Percentiles rank a stretch among this genome's conserved stretches.
Conservation (phyloP, 2,888 invertebrate genomes). For the Perithous albicinctus region DNA sequence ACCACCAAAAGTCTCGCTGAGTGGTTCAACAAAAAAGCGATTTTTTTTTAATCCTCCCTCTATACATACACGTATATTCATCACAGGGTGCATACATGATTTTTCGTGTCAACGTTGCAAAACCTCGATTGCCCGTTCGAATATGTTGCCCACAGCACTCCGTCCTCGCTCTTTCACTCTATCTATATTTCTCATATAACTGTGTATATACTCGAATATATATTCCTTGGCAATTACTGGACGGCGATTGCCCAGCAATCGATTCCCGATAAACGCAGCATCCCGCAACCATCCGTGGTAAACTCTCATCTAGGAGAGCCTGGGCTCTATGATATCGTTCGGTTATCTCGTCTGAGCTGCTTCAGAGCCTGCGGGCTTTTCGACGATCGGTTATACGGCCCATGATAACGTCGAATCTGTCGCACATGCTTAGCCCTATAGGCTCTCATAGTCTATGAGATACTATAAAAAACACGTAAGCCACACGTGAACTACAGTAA, state of each 20-base stretch:
- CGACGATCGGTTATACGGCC: conserved; percentile 59
- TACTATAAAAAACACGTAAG: not conserved
- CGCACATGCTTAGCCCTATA: not conserved
- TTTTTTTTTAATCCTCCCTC: too few relatives aligned
- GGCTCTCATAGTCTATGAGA: not conserved
- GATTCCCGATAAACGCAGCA: conserved; percentile 63
- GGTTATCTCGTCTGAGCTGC: conserved; percentile 62
- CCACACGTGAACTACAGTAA: too few relatives aligned
- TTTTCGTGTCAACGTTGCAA: conserved; percentile 20
- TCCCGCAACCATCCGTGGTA: conserved; percentile 58
- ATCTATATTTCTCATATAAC: not conserved
- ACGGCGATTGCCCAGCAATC: conserved; percentile 59
- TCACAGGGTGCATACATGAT: conserved; percentile 14
- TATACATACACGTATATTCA: too few relatives aligned
- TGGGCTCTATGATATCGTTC: conserved; percentile 55
- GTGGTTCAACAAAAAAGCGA: too few relatives aligned
- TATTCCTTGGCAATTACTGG: conserved; percentile 49
- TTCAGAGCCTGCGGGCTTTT: conserved; percentile 59
- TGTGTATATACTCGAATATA: not conserved
- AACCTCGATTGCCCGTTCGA: not conserved
- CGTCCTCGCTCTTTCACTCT: not conserved
- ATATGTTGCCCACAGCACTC: not conserved
- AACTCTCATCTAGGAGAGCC: conserved; percentile 59
- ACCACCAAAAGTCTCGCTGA: too few relatives aligned
- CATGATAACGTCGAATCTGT: conserved; percentile 49